phyloP scores from a whole-genome alignment of 1,140 invertebrate genomes.

The Drosophila suzukii region DNA sequence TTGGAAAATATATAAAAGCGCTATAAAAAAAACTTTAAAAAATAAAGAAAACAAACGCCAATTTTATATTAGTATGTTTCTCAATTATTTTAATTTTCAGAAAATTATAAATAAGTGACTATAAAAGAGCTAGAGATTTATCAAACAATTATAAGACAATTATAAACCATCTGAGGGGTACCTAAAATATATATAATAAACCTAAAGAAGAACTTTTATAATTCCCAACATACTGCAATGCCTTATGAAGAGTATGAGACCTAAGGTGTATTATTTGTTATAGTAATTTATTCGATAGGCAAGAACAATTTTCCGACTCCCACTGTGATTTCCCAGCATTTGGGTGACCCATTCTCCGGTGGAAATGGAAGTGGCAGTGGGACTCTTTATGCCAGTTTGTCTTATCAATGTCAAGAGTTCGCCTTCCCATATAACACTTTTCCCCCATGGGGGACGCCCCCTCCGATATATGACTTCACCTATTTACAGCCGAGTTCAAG shows the following conservation, averaged over 20 bases:
- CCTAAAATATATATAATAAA: too few species aligned
- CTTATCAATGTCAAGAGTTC: conserved; percentile 38
- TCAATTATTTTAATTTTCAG: too few species aligned
- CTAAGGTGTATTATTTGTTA: not conserved
- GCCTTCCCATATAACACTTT: conserved; percentile 63
- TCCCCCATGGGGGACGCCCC: conserved; percentile 16
- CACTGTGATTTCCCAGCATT: conserved; percentile 5
- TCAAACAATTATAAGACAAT: too few species aligned
- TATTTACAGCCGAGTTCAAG: conserved; percentile 1
- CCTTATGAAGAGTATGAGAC: not conserved
- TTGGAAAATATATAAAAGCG: too few species aligned
- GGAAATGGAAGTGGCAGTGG: conserved; percentile 11
- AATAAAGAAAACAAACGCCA: not conserved
- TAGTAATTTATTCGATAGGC: not conserved
- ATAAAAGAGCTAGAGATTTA: too few species aligned
- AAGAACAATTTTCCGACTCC: not conserved
- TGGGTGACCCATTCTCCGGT: conserved; percentile 20
- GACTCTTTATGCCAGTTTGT: conserved; percentile 33
- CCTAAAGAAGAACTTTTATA: too few species aligned
- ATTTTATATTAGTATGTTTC: too few species aligned
- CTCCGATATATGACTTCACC: conserved; percentile 2
- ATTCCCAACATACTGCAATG: too few species aligned
- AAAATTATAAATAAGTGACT: too few species aligned
- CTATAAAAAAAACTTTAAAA: not conserved
- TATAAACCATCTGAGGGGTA: too few species aligned